Base-by-base conservation (phyloP, 1,140 invertebrate genomes). In the Rhagoletis zephyria region DNA sequence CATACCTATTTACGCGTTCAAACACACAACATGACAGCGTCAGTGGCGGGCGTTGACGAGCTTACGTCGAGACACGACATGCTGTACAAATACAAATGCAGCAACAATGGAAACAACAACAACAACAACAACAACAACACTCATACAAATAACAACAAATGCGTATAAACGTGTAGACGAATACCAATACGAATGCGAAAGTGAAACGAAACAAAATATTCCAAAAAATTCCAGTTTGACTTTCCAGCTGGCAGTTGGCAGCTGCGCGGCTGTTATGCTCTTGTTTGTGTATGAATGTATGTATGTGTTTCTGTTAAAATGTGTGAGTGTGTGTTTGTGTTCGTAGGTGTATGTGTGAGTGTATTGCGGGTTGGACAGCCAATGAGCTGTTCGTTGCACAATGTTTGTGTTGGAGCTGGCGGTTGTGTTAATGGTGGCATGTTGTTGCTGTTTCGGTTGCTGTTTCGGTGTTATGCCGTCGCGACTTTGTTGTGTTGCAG, bases 291-390 rank as follows among this genome's bases (percentile, higher is more conserved):
- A 48, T 30, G 30, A 30, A 30, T 30, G 30, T 30, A 30, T 30
- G 30, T 30, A 30, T 30, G 30, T 0, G 30, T 59, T 70, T 65
- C 3, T 48, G 51, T 77, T 64, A 10, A 1, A 16, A 48, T 85
- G 65, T 40, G 63, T 65, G 30, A 42, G 9, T 10, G 65, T 77
- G 5, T 81, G 48, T 56, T 7, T 67, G 64, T 67, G 4, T 7
- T 30, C 5, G 10, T 40, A 4, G 5, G 12, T 67, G 64, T 56
- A 51, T 30, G 74, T 14, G 51, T 86, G 87, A 48, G 12, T 74
- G 30, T 61, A 48, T 12, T n/a, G 14, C 42, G 88, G 88, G 85
- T 89, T 86, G 90, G 91, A 91, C 91, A 92, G 90, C 91, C 91
- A 92, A 92, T 92, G 91, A 91, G 90, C 90, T 85, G 63, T 48